phyloP scores from a whole-genome alignment of 2,888 invertebrate species.

The Allolobophora icterica region DNA sequence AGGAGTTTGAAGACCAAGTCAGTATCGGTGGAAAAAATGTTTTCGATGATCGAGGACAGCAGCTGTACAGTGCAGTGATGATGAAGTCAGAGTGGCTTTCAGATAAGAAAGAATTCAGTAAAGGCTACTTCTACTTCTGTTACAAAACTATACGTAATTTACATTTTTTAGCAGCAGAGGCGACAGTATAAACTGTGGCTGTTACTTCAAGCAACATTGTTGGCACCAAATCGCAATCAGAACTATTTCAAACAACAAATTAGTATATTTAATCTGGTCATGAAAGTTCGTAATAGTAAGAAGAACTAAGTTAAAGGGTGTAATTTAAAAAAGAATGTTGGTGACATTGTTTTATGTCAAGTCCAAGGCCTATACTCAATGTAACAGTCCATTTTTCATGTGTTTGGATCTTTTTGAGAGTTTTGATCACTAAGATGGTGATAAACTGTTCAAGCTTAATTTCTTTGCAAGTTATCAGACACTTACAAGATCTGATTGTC shows the following conservation, averaged over 20 bases:
- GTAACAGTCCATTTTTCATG: background rate
- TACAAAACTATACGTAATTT: background rate
- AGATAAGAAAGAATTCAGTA: background rate
- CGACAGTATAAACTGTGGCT: background rate
- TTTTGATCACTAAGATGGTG: background rate
- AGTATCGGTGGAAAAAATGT: background rate
- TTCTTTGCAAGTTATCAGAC: background rate
- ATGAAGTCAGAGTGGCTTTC: constrained; percentile 18
- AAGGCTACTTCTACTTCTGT: background rate
- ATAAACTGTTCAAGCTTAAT: background rate
- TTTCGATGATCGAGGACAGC: background rate
- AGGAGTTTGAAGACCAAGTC: constrained; percentile 23
- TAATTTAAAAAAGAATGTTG: background rate
- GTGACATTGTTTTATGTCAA: background rate
- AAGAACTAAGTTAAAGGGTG: background rate
- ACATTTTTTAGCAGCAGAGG: background rate
- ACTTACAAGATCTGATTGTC: background rate
- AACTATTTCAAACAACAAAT: background rate
- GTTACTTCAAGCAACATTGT: background rate
- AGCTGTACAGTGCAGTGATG: background rate
- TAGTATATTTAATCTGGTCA: background rate
- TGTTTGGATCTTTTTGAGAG: background rate
- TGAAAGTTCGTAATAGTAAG: background rate
- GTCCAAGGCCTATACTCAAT: background rate
- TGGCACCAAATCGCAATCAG: background rate